Evolutionary conservation across 2,888 invertebrate species (phyloP).

Genomic region (Trileptium ribeirensis): DNA sequence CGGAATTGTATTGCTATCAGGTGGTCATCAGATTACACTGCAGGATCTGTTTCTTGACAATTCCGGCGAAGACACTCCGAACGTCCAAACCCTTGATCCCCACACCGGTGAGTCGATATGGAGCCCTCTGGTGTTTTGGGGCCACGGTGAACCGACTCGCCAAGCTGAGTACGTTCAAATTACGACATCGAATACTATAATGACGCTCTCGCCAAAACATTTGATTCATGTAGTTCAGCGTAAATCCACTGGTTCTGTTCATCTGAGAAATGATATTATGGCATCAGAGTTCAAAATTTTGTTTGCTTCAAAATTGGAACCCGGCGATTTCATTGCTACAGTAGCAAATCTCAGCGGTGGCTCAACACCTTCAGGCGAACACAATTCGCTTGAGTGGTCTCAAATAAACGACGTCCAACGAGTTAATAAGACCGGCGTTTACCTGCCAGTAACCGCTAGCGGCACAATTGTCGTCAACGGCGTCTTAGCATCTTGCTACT

Average conservation of each 20-base stretch:
- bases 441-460: not conserved
- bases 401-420: not conserved
- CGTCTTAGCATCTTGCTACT: conserved; percentile 4
- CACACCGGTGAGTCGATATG: not conserved
- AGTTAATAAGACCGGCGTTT: not conserved
- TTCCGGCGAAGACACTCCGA: not conserved
- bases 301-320: not conserved
- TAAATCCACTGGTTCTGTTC: not conserved
- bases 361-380: not conserved
- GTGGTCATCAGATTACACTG: not conserved
- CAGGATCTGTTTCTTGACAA: too few species aligned
- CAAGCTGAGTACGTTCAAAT: not conserved
- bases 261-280: not conserved
- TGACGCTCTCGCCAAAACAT: not conserved
- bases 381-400: not conserved
- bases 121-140: not conserved
- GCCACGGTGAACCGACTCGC: not conserved
- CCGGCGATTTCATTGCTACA: not conserved
- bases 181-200: not conserved
- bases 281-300: not conserved
- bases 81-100: not conserved
- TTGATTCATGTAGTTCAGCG: not conserved
- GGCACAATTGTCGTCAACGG: conserved; percentile 13
- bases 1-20: not conserved
- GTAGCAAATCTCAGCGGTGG: not conserved